phyloP scores from a whole-genome alignment of 2,797 vertebrate genomes.

The Microchirus variegatus region DNA sequence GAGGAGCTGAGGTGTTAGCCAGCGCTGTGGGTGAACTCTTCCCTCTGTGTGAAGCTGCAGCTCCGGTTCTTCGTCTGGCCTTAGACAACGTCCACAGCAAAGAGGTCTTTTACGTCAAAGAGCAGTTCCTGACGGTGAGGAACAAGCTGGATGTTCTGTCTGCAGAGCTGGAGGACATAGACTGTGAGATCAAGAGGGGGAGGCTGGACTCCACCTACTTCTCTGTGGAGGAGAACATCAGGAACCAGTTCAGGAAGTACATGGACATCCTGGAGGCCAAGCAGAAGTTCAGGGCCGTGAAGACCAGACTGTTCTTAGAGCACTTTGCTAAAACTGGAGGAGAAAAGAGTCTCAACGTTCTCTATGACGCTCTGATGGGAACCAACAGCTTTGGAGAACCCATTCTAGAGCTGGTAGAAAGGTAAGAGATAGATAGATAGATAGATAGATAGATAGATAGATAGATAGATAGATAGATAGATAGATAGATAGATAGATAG shows the following conservation, averaged over 20 bases:
- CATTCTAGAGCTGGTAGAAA: constrained; percentile 76
- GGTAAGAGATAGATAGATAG: too few relatives aligned
- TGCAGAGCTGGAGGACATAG: constrained; percentile 78
- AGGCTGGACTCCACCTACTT: constrained; percentile 79
- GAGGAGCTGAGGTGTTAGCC: constrained; percentile 81
- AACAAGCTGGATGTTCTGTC: constrained; percentile 80
- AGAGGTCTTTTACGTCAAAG: constrained; percentile 83
- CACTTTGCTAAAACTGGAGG: constrained; percentile 80
- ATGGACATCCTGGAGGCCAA: constrained; percentile 82
- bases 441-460: too few relatives aligned
- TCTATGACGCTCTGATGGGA: constrained; percentile 81
- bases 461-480: too few relatives aligned
- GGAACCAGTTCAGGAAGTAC: constrained; percentile 84
- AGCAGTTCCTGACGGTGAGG: constrained; percentile 78
- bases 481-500: too few relatives aligned
- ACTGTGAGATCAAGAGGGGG: constrained; percentile 78
- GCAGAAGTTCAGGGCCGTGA: constrained; percentile 77
- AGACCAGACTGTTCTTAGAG: constrained; percentile 78
- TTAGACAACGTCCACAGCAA: constrained; percentile 82
- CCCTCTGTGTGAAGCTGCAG: constrained; percentile 80
- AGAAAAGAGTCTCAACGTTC: constrained; percentile 80
- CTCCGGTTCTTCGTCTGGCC: constrained; percentile 78
- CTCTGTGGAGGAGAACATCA: constrained; percentile 79
- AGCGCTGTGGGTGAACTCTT: constrained; percentile 80
- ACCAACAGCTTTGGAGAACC: constrained; percentile 76